Conservation (phyloP, 1,140 invertebrate genomes). For the Diachasma alloeum region DNA sequence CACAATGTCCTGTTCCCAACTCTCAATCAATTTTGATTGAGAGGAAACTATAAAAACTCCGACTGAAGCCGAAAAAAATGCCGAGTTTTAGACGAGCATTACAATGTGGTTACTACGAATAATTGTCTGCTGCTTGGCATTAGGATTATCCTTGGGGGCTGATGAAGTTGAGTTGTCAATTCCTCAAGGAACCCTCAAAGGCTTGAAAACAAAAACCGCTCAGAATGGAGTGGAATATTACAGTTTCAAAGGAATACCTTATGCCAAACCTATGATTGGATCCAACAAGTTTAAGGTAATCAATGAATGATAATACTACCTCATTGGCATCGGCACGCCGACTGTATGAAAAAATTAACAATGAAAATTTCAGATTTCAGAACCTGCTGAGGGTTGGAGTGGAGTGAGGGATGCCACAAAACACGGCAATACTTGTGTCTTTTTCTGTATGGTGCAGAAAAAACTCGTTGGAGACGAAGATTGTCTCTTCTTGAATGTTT, state of each 20-base stretch:
- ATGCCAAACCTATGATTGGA: slow-evolving; percentile 72
- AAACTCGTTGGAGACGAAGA: slow-evolving; percentile 71
- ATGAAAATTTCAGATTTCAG: slow-evolving; percentile 64
- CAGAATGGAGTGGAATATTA: slow-evolving; percentile 51
- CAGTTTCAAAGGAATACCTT: slow-evolving; percentile 72
- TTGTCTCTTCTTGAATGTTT: slow-evolving; percentile 77
- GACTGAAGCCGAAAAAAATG: neutral
- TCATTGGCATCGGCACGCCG: too few species aligned
- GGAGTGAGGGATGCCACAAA: slow-evolving; percentile 71
- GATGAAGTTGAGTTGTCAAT: slow-evolving; percentile 51
- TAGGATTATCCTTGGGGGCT: slow-evolving; percentile 31
- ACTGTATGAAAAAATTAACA: neutral
- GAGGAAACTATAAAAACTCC: slow-evolving; percentile 36
- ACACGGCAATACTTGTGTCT: slow-evolving; percentile 64
- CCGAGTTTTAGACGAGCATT: slow-evolving; percentile 9
- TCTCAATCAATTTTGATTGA: slow-evolving; percentile 9
- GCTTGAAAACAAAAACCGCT: slow-evolving; percentile 44
- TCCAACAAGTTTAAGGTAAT: slow-evolving; percentile 72
- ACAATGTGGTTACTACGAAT: slow-evolving; percentile 44
- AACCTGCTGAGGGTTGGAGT: slow-evolving; percentile 69
- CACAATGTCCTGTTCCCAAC: slow-evolving; percentile 35
- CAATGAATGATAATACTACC: too few species aligned
- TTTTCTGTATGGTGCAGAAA: slow-evolving; percentile 51
- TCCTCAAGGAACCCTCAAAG: slow-evolving; percentile 51
- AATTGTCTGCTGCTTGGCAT: slow-evolving; percentile 32